Percentiles rank a stretch among this genome's conserved stretches.
Evolutionary conservation across 2,797 vertebrate species (phyloP).

Genomic region (Setipinna tenuifilis): DNA sequence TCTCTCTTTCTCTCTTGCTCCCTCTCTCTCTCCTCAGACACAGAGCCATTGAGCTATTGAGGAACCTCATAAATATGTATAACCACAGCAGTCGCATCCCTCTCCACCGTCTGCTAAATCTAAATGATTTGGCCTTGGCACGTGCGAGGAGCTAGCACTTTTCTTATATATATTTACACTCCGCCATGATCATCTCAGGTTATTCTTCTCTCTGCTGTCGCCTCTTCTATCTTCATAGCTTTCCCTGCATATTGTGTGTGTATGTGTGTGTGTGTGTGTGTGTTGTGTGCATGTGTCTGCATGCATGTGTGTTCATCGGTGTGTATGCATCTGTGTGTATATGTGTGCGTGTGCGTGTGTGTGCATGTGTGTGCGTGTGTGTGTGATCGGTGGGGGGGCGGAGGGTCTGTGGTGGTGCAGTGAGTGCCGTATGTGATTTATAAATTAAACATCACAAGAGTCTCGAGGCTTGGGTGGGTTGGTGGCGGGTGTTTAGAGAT

Average conservation of each 20-base stretch:
- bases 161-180: constrained; percentile 63
- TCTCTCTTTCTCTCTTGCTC: neutral
- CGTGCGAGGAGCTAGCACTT: constrained; percentile 50
- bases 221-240: neutral
- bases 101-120: constrained; percentile 28
- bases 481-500: neutral
- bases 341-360: constrained; percentile 1
- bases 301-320: neutral
- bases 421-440: constrained; percentile 56
- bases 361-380: neutral
- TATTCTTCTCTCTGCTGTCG: constrained; percentile 28
- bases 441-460: constrained; percentile 67
- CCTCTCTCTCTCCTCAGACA: neutral
- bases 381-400: too few relatives aligned
- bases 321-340: neutral
- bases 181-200: constrained; percentile 58
- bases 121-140: constrained; percentile 31
- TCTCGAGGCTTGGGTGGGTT: neutral
- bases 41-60: neutral
- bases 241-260: neutral
- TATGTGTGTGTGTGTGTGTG: neutral
- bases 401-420: neutral
- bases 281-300: neutral
- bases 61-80: constrained; percentile 32
- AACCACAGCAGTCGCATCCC: constrained; percentile 43